These are phyloP conservation scores for Drosophila atripex DNA, from an alignment of 2,888 invertebrate genomes.

Conservation along the genomic window DNA sequence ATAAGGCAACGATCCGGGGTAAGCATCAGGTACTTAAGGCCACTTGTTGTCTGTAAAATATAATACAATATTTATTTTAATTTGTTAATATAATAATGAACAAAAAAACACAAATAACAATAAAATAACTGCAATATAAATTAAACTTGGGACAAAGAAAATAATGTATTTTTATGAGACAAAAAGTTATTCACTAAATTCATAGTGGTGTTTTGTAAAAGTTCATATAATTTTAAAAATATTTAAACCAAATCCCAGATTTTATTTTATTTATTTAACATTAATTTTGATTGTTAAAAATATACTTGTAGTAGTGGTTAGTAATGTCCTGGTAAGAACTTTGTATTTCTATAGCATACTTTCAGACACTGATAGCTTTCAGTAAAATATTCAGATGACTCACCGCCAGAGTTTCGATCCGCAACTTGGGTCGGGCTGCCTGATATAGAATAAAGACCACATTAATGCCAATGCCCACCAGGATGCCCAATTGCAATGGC, in stretches of 20 bases:
- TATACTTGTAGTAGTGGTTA: too few relatives aligned
- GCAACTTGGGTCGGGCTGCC: constrained; percentile 93
- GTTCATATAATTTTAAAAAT: too few relatives aligned
- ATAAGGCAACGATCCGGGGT: constrained; percentile 95
- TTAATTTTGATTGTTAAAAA: background rate
- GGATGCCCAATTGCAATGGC: constrained; percentile 94
- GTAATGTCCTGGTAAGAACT: background rate
- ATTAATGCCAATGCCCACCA: constrained; percentile 92
- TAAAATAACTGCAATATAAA: background rate
- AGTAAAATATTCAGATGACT: constrained; percentile 70
- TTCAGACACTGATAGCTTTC: constrained; percentile 1
- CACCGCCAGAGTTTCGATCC: constrained; percentile 90
- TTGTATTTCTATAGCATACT: constrained; percentile 9
- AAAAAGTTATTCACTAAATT: too few relatives aligned
- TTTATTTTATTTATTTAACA: too few relatives aligned
- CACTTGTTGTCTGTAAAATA: constrained; percentile 85
- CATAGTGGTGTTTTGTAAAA: too few relatives aligned
- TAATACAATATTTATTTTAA: background rate
- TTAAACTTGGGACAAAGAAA: background rate
- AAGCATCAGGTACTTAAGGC: constrained; percentile 91
- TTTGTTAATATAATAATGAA: background rate
- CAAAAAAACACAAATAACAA: background rate
- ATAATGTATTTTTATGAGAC: too few relatives aligned
- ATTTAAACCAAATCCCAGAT: too few relatives aligned
- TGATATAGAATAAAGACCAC: constrained; percentile 94